These are phyloP conservation scores for Propithecus deckenii DNA, from an alignment of 2,797 vertebrate species.

Conservation along the genomic window DNA sequence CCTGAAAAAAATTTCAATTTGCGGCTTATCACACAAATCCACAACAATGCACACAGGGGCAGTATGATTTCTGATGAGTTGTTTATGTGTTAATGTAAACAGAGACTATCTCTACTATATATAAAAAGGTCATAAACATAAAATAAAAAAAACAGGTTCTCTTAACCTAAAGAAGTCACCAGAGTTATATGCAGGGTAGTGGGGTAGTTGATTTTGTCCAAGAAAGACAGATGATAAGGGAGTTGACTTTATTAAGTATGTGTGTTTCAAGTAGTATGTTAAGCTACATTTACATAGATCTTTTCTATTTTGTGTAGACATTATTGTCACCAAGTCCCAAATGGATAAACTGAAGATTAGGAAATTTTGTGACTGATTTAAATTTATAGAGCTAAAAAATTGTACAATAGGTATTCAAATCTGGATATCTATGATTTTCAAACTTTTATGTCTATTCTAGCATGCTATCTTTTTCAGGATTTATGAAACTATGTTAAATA, in stretches of 20 bases:
- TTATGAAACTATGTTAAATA: neutral
- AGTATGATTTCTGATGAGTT: neutral
- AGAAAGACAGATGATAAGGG: neutral
- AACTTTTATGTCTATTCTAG: neutral
- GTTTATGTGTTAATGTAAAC: neutral
- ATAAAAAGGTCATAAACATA: neutral
- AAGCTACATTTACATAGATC: neutral
- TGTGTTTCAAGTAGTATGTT: neutral
- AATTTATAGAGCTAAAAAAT: neutral
- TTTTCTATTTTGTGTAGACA: neutral
- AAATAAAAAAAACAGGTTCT: neutral
- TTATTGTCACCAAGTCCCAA: neutral
- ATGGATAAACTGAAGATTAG: neutral
- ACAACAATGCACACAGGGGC: neutral
- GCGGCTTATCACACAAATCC: neutral
- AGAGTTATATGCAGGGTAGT: neutral
- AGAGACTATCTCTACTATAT: neutral
- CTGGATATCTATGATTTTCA: neutral
- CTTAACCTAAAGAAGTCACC: neutral
- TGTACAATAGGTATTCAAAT: neutral
- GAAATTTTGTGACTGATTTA: neutral
- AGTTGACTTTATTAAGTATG: neutral
- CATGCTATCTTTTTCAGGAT: neutral
- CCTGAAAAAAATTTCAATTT: neutral
- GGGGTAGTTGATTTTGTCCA: neutral